phyloP scores from a whole-genome alignment of 2,797 vertebrate genomes.

The Furcifer pardalis region DNA sequence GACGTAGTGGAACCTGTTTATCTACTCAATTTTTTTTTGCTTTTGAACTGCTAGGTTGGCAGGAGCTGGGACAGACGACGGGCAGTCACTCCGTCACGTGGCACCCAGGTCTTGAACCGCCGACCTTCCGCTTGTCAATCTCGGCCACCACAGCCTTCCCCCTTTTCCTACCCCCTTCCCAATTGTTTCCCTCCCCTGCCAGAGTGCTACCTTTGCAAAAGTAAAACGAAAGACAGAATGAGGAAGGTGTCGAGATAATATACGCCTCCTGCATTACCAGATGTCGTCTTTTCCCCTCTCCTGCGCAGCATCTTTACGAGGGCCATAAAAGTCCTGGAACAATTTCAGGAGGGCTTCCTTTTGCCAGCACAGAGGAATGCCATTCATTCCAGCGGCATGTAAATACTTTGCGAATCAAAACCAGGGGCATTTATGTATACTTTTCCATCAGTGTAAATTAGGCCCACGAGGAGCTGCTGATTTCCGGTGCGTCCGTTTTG shows the following conservation, averaged over 20 bases:
- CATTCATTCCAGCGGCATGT: constrained; percentile 59
- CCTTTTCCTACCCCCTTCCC: background rate
- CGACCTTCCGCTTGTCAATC: too few species aligned
- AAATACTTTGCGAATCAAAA: constrained; percentile 73
- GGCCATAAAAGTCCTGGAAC: constrained; percentile 69
- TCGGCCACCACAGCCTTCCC: too few species aligned
- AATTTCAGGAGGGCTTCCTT: constrained; percentile 68
- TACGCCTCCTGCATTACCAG: constrained; percentile 69
- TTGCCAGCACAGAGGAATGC: constrained; percentile 51
- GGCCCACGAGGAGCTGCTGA: constrained; percentile 64
- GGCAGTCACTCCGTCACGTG: too few species aligned
- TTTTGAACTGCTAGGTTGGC: too few species aligned
- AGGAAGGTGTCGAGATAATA: constrained; percentile 57
- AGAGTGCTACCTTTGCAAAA: constrained; percentile 41
- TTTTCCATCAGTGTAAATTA: constrained; percentile 71
- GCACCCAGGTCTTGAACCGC: too few species aligned
- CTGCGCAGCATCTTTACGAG: constrained; percentile 68
- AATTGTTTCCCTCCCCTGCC: constrained; percentile 6
- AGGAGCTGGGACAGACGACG: too few species aligned
- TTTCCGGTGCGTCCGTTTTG: constrained; percentile 63
- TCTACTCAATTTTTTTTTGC: too few species aligned
- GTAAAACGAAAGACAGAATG: constrained; percentile 63
- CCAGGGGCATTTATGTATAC: constrained; percentile 67
- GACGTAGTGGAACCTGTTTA: too few species aligned
- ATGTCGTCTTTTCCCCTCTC: constrained; percentile 52